Conservation (phyloP, 2,888 invertebrate genomes). For the Thelaira solivaga region DNA sequence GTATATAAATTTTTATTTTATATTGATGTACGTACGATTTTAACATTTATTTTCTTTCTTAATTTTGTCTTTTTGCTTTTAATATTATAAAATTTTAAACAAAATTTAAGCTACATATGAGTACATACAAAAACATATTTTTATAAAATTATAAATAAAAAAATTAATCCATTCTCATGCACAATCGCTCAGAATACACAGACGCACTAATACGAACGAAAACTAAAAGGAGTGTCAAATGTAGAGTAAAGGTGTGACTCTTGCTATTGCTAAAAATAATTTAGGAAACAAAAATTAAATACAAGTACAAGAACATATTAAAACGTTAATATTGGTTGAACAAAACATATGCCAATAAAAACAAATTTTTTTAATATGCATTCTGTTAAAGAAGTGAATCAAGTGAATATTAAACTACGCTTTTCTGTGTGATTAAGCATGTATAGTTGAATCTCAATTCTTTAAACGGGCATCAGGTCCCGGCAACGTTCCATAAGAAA, state of each 20-base stretch:
- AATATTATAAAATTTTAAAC: too few relatives aligned
- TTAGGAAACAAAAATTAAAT: constrained; percentile 42
- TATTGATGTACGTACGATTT: too few relatives aligned
- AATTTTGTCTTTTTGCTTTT: too few relatives aligned
- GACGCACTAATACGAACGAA: constrained; percentile 1
- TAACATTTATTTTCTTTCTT: too few relatives aligned
- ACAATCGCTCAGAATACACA: background rate
- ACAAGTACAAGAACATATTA: background rate
- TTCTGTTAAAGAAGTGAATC: constrained; percentile 37
- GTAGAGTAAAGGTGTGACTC: constrained; percentile 47
- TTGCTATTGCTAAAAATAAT: constrained; percentile 24
- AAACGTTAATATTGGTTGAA: background rate
- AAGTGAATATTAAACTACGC: background rate
- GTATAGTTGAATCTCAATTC: too few relatives aligned
- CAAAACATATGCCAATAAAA: constrained; percentile 28
- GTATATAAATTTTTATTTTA: too few relatives aligned
- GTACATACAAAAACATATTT: background rate
- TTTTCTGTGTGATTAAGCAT: too few relatives aligned
- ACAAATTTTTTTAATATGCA: background rate
- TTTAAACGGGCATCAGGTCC: too few relatives aligned
- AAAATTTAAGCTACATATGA: too few relatives aligned
- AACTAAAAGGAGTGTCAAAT: constrained; percentile 44
- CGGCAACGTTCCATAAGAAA: too few relatives aligned
- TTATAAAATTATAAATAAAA: background rate
- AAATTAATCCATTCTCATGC: background rate